Percentiles rank a stretch among this genome's conserved stretches.
Evolutionary conservation across 2,888 invertebrate genomes (phyloP).

Genomic region (Coleophora deauratella): DNA sequence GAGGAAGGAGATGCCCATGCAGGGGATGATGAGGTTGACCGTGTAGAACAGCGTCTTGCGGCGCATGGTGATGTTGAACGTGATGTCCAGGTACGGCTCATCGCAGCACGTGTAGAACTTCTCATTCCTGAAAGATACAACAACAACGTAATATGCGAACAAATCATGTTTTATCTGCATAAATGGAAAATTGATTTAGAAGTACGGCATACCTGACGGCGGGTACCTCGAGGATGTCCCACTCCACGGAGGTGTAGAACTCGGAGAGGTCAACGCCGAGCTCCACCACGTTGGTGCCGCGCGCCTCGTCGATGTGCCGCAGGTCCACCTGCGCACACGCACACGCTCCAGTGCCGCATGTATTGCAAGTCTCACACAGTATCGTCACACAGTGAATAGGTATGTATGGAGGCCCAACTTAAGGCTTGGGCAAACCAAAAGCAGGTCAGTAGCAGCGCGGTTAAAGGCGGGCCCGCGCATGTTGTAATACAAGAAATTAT

Average conservation of each 20-base stretch:
- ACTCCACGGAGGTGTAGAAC: slow-evolving; percentile 98
- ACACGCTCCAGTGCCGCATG: not conserved
- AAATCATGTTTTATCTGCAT: no score
- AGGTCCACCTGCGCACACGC: slow-evolving; percentile 82
- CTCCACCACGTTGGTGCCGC: slow-evolving; percentile 90
- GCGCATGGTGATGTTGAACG: slow-evolving; percentile 98
- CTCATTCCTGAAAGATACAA: slow-evolving; percentile 79
- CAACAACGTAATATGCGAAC: no score
- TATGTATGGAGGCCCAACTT: no score
- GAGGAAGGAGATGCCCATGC: slow-evolving; percentile 97
- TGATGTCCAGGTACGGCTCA: slow-evolving; percentile 96
- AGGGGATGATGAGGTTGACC: slow-evolving; percentile 96
- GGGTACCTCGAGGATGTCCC: slow-evolving; percentile 98
- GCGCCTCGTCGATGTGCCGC: slow-evolving; percentile 92
- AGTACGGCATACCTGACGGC: slow-evolving; percentile 84
- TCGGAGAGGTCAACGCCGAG: slow-evolving; percentile 97
- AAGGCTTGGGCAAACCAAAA: no score
- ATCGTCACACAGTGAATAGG: no score
- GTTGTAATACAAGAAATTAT: no score
- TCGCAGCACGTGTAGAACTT: slow-evolving; percentile 98
- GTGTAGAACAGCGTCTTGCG: slow-evolving; percentile 97
- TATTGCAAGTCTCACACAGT: no score
- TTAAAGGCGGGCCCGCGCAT: no score
- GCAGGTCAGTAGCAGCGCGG: no score
- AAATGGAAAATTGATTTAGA: no score